Percentiles rank a stretch among this genome's conserved stretches.
These are phyloP conservation scores for Tenebrosternarchus preto DNA, from an alignment of 2,113 vertebrate genomes.

Conservation along the genomic window DNA sequence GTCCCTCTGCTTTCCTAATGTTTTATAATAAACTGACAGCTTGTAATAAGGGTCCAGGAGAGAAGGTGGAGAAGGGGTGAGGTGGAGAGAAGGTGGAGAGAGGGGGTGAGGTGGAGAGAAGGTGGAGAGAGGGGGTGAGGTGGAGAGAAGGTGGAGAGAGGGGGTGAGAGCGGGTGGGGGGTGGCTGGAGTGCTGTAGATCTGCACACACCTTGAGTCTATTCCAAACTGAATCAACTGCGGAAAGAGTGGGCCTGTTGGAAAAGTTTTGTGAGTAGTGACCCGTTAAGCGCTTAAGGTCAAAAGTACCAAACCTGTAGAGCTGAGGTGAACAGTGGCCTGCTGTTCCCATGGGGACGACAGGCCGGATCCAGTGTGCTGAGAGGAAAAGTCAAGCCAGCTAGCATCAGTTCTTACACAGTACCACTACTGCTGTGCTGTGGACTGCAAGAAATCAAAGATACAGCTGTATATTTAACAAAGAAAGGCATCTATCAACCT, in stretches of 20 bases:
- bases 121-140: slow-evolving; percentile 58
- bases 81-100: slow-evolving; percentile 58
- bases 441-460: too few species aligned
- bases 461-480: too few species aligned
- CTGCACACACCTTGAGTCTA: slow-evolving; percentile 51
- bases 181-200: too few species aligned
- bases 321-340: background rate
- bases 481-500: too few species aligned
- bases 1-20: slow-evolving; percentile 85
- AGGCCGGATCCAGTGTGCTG: too few species aligned
- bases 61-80: too few species aligned
- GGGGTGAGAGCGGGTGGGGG: slow-evolving; percentile 64
- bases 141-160: slow-evolving; percentile 41
- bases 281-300: background rate
- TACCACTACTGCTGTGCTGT: too few species aligned
- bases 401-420: too few species aligned
- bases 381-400: too few species aligned
- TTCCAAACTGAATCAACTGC: slow-evolving; percentile 72
- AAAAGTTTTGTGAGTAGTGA: slow-evolving; percentile 30
- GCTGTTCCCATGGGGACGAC: too few species aligned
- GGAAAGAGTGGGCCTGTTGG: slow-evolving; percentile 43
- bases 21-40: slow-evolving; percentile 86
- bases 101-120: slow-evolving; percentile 63
- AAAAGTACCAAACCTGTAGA: slow-evolving; percentile 1
- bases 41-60: slow-evolving; percentile 79